Percentiles rank a stretch among this genome's conserved stretches.
Conservation (phyloP, 2,113 vertebrate species). For the Pachyramphus minor region DNA sequence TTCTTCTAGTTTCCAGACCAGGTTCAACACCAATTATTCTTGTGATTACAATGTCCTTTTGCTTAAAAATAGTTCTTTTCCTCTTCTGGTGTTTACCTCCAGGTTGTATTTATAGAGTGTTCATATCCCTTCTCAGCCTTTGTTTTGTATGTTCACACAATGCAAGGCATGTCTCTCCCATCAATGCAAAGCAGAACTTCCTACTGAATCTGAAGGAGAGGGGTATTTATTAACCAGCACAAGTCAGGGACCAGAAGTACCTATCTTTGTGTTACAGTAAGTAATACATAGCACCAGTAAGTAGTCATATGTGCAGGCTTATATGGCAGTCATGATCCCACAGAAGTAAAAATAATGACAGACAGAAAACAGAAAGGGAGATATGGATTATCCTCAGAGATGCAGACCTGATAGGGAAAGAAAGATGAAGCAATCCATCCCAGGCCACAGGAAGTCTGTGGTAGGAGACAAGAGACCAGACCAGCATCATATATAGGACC, state of each 20-base stretch:
- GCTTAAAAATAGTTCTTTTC: slow-evolving; percentile 64
- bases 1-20: neutral
- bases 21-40: slow-evolving; percentile 2
- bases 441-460: slow-evolving; percentile 8
- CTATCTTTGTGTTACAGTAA: neutral
- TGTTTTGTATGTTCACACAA: slow-evolving; percentile 52
- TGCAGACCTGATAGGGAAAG: neutral
- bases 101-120: slow-evolving; percentile 54
- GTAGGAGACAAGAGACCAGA: neutral
- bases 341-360: neutral
- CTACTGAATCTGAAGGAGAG: neutral
- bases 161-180: slow-evolving; percentile 48
- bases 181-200: slow-evolving; percentile 36
- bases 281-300: neutral
- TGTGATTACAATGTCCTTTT: slow-evolving; percentile 50
- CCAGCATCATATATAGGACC: neutral
- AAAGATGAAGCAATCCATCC: neutral
- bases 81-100: slow-evolving; percentile 53
- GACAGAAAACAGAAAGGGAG: neutral
- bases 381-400: neutral
- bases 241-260: neutral
- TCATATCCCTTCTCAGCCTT: slow-evolving; percentile 63
- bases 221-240: neutral
- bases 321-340: neutral
- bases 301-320: neutral